These are phyloP conservation scores for Lithophane semibrunnea DNA, from an alignment of 2,888 invertebrate genomes.

Conservation along the genomic window DNA sequence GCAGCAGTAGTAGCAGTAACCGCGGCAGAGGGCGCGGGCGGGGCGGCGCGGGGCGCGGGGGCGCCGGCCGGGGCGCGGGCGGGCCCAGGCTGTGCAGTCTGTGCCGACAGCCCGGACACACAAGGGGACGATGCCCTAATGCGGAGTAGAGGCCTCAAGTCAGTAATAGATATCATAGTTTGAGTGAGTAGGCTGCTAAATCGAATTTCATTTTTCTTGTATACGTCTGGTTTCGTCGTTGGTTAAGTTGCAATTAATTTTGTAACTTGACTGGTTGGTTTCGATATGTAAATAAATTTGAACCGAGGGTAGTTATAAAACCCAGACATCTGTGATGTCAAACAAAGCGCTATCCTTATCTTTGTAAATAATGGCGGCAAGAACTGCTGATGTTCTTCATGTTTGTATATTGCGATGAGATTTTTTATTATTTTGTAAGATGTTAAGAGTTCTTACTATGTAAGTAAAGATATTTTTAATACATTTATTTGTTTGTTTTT, in stretches of 20 bases:
- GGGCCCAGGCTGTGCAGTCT: slow-evolving; percentile 92
- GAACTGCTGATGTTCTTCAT: slow-evolving; percentile 2
- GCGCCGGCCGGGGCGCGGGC: slow-evolving; percentile 58
- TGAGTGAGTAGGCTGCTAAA: not conserved
- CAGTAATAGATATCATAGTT: not conserved
- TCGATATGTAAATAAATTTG: not conserved
- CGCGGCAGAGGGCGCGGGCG: slow-evolving; percentile 74
- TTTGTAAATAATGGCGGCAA: slow-evolving; percentile 10
- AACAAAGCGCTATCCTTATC: not conserved
- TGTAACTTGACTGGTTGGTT: not conserved
- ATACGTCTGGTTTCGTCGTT: not conserved
- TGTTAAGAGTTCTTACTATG: slow-evolving; percentile 44
- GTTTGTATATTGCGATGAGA: slow-evolving; percentile 31
- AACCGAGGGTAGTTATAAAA: not conserved
- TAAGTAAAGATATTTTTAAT: slow-evolving; percentile 58
- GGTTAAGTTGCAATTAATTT: slow-evolving; percentile 5
- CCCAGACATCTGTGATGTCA: slow-evolving; percentile 9
- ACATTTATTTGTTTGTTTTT: not conserved
- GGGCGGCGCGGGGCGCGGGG: slow-evolving; percentile 63
- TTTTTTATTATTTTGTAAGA: slow-evolving; percentile 1
- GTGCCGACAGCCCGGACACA: slow-evolving; percentile 94
- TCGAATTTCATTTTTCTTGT: not conserved
- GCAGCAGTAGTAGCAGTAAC: slow-evolving; percentile 56
- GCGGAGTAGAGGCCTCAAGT: slow-evolving; percentile 22
- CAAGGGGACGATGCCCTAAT: slow-evolving; percentile 90